Evolutionary conservation across 2,888 invertebrate species (phyloP).

Genomic region (Lepidochrysops patricia): DNA sequence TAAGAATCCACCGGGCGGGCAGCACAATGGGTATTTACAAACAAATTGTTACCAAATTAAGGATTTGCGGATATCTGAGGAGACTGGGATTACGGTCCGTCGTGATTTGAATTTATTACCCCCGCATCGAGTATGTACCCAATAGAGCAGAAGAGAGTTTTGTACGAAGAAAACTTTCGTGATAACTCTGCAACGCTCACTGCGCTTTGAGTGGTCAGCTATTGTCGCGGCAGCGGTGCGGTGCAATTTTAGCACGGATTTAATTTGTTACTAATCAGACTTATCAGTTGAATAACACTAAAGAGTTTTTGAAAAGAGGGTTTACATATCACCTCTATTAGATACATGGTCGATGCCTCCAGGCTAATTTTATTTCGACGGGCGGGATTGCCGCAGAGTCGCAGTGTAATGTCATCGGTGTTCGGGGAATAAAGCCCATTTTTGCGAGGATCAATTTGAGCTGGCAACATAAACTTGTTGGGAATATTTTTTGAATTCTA

Average conservation of each 20-base stretch:
- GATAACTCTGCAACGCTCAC: too few relatives aligned
- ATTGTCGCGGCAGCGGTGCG: too few relatives aligned
- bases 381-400: slow-evolving; percentile 18
- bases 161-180: too few relatives aligned
- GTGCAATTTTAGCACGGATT: too few relatives aligned
- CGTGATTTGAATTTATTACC: slow-evolving; percentile 72
- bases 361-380: slow-evolving; percentile 66
- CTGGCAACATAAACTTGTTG: neutral
- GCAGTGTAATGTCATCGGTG: neutral
- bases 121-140: too few relatives aligned
- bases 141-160: too few relatives aligned
- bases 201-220: too few relatives aligned
- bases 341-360: too few relatives aligned
- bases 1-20: neutral
- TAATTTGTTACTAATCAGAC: too few relatives aligned
- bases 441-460: neutral
- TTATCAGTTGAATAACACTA: too few relatives aligned
- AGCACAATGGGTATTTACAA: slow-evolving; percentile 43
- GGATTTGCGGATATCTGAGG: slow-evolving; percentile 64
- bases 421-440: neutral
- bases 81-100: slow-evolving; percentile 58
- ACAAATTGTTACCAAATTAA: slow-evolving; percentile 65
- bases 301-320: too few relatives aligned
- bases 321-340: too few relatives aligned
- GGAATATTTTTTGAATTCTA: neutral